Evolutionary conservation across 1,140 invertebrate species (phyloP), one percentile per base, ranked within the genome.

Genomic region (Drosophila ficusphila): DNA sequence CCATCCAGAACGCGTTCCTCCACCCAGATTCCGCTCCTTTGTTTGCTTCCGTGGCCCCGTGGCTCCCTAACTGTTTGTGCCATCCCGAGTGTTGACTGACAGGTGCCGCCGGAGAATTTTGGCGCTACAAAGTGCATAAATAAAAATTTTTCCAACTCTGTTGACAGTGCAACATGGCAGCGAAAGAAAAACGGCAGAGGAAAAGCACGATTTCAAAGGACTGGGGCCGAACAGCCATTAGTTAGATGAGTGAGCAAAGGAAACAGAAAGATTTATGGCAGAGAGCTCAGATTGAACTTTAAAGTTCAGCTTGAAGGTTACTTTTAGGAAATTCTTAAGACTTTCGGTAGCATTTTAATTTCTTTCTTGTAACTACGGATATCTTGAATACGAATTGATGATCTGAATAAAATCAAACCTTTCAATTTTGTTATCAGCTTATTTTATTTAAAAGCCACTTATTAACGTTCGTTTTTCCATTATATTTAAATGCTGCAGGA

Each of bases 111-210:
- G 67, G 85, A 85, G 85, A 85, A 86, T 85, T 85, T 74, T 74
- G 81, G 72, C 72, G 81, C 81, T 85, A 81, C 76, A 86, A 81
- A 76, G 81, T 74, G 76, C 82, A 86, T 85, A 86, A 81, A 85
- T 86, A 81, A 74, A 83, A 76, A 86, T 73, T 73, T 64, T 79
- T 60, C 36, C 47, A 72, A 49, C 68, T 61, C 39, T 72, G 69
- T 72, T 72, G 68, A 72, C 69, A 72, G 69, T 60, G 29, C 52
- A 70, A 67, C 60, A 67, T 67, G 62, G 65, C 52, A 71, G 65
- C 27, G 6, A 29, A 49, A 44, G 44, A 70, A 71, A 49, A 57
- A 33, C 31, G 19, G 27, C 16, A 42, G 42, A n/a, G 21, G 23
- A 39, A 46, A 23, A 25, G 7, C 39, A 69, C 33, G 36, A 53